phyloP scores from a whole-genome alignment of 2,797 vertebrate species.

The Natrix natrix region DNA sequence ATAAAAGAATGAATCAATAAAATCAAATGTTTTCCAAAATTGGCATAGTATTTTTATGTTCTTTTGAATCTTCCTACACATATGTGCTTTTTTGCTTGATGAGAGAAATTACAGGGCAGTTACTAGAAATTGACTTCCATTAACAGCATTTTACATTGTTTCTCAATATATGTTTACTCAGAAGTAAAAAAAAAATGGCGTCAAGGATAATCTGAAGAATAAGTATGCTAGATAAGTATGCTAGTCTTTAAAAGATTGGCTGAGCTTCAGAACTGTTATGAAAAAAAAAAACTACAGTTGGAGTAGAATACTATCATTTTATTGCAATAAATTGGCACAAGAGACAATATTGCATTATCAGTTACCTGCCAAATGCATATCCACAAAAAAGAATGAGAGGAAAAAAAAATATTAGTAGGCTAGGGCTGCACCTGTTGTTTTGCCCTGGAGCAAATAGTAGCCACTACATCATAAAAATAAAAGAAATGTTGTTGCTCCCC shows the following conservation, averaged over 20 bases:
- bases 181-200: not conserved
- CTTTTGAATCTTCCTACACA: slow-evolving; percentile 18
- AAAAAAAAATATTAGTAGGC: slow-evolving; percentile 19
- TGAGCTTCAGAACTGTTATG: not conserved
- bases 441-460: slow-evolving; percentile 8
- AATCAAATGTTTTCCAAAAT: slow-evolving; percentile 30
- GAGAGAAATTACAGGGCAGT: not conserved
- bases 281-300: not conserved
- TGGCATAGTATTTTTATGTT: slow-evolving; percentile 19
- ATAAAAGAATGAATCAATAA: slow-evolving; percentile 15
- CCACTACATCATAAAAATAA: slow-evolving; percentile 5
- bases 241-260: not conserved
- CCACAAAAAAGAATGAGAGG: slow-evolving; percentile 24
- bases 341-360: not conserved
- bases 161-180: not conserved
- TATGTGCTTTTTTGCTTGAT: slow-evolving; percentile 1
- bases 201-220: not conserved
- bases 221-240: not conserved
- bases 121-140: not conserved
- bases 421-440: slow-evolving; percentile 16
- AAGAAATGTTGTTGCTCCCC: not conserved
- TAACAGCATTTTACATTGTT: not conserved
- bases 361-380: slow-evolving; percentile 23
- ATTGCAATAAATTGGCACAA: slow-evolving; percentile 2
- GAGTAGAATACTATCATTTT: not conserved